Evolutionary conservation across 2,113 vertebrate species (phyloP), one percentile per base, ranked within the genome.

Genomic region (Raja brachyura): DNA sequence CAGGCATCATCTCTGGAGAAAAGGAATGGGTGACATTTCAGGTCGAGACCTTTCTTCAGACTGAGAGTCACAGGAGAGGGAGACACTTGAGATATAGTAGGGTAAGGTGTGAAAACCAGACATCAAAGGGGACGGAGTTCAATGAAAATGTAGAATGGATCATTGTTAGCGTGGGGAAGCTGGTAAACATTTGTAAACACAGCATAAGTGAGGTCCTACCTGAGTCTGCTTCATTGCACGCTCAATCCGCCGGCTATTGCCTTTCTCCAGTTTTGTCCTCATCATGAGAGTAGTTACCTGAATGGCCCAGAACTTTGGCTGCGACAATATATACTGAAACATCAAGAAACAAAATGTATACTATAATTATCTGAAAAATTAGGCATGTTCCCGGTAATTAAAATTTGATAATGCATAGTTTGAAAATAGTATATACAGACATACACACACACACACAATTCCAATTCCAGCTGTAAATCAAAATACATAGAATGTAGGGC

Each of bases 211-310:
- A 90, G 63, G 20, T 59, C 94, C 94, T 95, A 99, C 99, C 97
- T 99, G 99, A 1, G 96, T 99, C 95, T 99, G 99, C 96, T 96
- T 98, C 98, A 99, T 97, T 56, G 98, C 98, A 48, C 98, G 96
- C 93, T 99, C 99, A 88, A 99, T 95, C 93, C 98, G 96, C 6
- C 98, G 97, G 8, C 96, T 95, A 48, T 96, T 98, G 93, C 97
- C 96, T 94, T 94, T 96, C 94, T 99, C 99, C 94, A 99, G 95
- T 94, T 97, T 99, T 93, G 98, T 98, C 94, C 99, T 95, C 90
- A 99, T 96, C 79, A 97, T 96, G 48, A 99, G 96, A 0, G 97
- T 97, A 4, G 98, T 96, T 0, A 98, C 98, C 94, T 99, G 97
- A 94, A 99, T 95, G 5, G 97, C 97, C 98, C 98, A 99, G 95